Evolutionary conservation across 2,113 vertebrate species (phyloP).

Genomic region (Neodon shergylaensis): DNA sequence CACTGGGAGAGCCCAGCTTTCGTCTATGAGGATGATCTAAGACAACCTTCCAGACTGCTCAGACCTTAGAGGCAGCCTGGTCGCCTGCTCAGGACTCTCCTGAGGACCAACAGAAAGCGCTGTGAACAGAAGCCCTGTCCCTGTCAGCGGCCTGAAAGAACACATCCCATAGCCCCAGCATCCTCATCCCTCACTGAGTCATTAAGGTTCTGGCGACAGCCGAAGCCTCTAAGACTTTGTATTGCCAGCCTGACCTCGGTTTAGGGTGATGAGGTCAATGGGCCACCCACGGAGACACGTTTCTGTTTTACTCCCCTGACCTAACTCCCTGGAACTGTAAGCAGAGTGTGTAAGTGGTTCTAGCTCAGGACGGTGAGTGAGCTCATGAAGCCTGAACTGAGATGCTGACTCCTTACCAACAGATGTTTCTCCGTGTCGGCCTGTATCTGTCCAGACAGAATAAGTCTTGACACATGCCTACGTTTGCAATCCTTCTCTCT

Average conservation of each 20-base stretch:
- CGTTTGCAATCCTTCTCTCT: not conserved
- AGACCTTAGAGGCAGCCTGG: not conserved
- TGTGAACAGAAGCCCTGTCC: not conserved
- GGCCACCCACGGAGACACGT: not conserved
- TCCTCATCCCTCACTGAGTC: not conserved
- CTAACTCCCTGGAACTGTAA: not conserved
- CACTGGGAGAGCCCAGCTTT: not conserved
- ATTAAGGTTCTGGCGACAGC: not conserved
- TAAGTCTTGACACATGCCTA: not conserved
- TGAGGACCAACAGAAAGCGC: not conserved
- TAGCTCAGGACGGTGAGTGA: not conserved
- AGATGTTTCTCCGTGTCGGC: not conserved
- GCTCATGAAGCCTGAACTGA: not conserved
- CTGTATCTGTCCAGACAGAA: not conserved
- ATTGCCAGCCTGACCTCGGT: not conserved
- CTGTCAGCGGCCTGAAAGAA: not conserved
- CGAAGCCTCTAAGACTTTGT: not conserved
- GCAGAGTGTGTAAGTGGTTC: not conserved
- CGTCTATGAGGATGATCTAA: not conserved
- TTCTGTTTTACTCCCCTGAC: not conserved
- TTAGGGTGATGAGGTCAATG: constrained; percentile 4
- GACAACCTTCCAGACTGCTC: not conserved
- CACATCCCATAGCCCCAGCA: not conserved
- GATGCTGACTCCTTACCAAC: no score
- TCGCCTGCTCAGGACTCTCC: not conserved